phyloP scores from a whole-genome alignment of 92 coral and sea anemone genomes.

The Porites rus region DNA sequence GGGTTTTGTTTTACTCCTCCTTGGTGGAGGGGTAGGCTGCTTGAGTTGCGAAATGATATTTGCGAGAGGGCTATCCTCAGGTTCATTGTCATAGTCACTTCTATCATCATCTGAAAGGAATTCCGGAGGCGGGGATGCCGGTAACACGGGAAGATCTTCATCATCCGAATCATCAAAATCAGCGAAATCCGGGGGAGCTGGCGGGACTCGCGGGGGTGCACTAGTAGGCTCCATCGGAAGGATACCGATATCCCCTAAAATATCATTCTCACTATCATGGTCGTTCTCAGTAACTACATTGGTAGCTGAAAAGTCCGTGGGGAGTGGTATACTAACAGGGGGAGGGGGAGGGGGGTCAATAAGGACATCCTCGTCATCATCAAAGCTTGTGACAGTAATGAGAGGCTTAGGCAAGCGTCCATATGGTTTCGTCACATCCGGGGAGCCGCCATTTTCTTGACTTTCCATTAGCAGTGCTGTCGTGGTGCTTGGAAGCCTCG shows the following conservation, averaged over 20 bases:
- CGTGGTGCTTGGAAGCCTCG: constrained; percentile 1
- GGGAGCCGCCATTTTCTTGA: constrained; percentile 12
- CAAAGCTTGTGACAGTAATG: constrained; percentile 84
- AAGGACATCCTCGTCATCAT: constrained; percentile 74
- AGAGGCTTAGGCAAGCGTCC: constrained; percentile 56
- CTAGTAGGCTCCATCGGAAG: constrained; percentile 57
- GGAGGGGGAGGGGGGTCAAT: constrained; percentile 70
- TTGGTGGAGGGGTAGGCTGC: constrained; percentile 68
- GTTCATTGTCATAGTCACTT: constrained; percentile 42
- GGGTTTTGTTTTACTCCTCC: constrained; percentile 65
- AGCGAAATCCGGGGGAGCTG: constrained; percentile 64
- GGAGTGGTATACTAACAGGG: constrained; percentile 49
- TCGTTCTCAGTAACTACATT: constrained; percentile 4
- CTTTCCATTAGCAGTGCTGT: not conserved
- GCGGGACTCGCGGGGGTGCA: constrained; percentile 63
- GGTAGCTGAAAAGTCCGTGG: constrained; percentile 25
- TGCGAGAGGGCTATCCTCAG: constrained; percentile 61
- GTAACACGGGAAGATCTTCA: constrained; percentile 70
- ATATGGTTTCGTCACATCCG: constrained; percentile 16
- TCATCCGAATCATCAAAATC: constrained; percentile 72
- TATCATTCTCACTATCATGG: constrained; percentile 17
- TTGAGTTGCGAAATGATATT: constrained; percentile 65
- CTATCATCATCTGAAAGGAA: constrained; percentile 56
- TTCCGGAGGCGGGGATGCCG: constrained; percentile 81
- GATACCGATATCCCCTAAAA: constrained; percentile 48